These are phyloP conservation scores for Microtus richardsoni DNA, from an alignment of 2,113 vertebrate genomes.

Conservation along the genomic window DNA sequence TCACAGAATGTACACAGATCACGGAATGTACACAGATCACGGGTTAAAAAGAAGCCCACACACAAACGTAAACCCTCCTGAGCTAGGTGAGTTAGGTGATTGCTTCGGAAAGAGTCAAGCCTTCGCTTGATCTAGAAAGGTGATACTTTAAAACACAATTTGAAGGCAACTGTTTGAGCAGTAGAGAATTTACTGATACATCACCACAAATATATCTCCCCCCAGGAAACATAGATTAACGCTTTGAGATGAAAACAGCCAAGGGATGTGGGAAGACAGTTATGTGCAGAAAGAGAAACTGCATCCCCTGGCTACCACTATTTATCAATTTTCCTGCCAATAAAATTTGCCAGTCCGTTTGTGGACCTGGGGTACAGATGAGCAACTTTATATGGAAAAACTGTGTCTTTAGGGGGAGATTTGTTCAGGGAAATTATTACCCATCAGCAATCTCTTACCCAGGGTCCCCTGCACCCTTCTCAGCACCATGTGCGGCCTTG, in stretches of 20 bases:
- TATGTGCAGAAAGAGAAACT: slow-evolving; percentile 59
- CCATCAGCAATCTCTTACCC: slow-evolving; percentile 12
- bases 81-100: background rate
- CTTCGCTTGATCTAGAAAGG: slow-evolving; percentile 45
- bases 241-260: slow-evolving; percentile 65
- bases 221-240: slow-evolving; percentile 51
- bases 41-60: background rate
- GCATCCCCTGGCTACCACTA: slow-evolving; percentile 45
- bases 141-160: slow-evolving; percentile 32
- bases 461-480: background rate
- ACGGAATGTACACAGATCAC: too few relatives aligned
- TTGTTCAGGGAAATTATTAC: slow-evolving; percentile 49
- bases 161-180: slow-evolving; percentile 50
- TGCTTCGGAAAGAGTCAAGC: background rate
- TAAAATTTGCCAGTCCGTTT: slow-evolving; percentile 58
- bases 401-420: slow-evolving; percentile 30
- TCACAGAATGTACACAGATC: too few relatives aligned
- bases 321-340: slow-evolving; percentile 65
- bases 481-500: background rate
- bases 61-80: background rate
- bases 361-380: slow-evolving; percentile 56
- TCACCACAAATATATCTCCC: slow-evolving; percentile 46
- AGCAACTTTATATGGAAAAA: slow-evolving; percentile 55
- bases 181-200: slow-evolving; percentile 52
- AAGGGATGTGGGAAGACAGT: slow-evolving; percentile 37